Evolutionary conservation across 23 tunicate species (phyloP).

Genomic region (Aplidium turbinatum): DNA sequence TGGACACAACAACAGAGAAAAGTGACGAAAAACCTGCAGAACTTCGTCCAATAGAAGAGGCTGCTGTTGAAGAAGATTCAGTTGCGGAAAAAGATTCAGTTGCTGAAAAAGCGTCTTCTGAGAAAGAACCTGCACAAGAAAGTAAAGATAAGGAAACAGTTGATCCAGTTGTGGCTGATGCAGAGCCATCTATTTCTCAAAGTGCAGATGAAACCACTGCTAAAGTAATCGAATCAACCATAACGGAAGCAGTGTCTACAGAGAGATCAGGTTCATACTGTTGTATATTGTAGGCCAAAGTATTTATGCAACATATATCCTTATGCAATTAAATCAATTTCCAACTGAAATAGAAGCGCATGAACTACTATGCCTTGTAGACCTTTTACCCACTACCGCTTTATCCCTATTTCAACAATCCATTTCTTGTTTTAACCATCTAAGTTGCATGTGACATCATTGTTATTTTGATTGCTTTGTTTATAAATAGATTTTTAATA

Average conservation of each 20-base stretch:
- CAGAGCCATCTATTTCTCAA: neutral
- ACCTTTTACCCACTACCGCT: too few relatives aligned
- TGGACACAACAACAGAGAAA: neutral
- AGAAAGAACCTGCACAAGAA: neutral
- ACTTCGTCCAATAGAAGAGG: neutral
- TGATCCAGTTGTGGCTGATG: neutral
- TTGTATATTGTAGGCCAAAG: neutral
- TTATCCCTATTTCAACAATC: too few relatives aligned
- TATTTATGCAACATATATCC: neutral
- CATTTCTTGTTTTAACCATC: too few relatives aligned
- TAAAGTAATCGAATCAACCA: constrained; percentile 36
- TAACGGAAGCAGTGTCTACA: constrained; percentile 45
- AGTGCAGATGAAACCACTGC: neutral
- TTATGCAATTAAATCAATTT: too few relatives aligned
- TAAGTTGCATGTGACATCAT: too few relatives aligned
- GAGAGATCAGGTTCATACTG: constrained; percentile 41
- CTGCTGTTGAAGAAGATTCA: neutral
- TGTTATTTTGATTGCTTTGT: neutral
- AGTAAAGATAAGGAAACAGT: neutral
- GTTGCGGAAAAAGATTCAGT: neutral
- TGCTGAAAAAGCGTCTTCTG: neutral
- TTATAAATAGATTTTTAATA: too few relatives aligned
- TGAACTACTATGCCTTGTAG: too few relatives aligned
- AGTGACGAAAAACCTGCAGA: neutral
- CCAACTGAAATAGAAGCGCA: too few relatives aligned